Evolutionary conservation across 2,113 vertebrate genomes (phyloP).

Genomic region (Calonectris borealis): DNA sequence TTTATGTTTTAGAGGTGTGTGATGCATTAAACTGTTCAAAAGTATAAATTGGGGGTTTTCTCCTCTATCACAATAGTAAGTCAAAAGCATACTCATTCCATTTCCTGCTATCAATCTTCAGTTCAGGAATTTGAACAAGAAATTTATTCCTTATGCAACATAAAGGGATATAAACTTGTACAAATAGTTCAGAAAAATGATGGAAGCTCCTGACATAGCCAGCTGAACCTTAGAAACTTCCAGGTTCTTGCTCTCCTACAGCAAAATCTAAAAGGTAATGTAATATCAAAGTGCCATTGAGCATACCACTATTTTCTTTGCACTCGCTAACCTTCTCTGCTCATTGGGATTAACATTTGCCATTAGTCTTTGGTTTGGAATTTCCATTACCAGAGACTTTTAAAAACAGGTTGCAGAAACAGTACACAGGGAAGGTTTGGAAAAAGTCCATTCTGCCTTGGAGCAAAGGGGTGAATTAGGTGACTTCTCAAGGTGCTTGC

Average conservation of each 20-base stretch:
- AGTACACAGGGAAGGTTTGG: not conserved
- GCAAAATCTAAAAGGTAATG: not conserved
- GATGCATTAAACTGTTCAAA: not conserved
- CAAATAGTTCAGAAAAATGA: not conserved
- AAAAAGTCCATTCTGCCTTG: not conserved
- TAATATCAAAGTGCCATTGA: not conserved
- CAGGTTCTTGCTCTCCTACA: not conserved
- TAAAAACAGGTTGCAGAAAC: not conserved
- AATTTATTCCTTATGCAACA: not conserved
- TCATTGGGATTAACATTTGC: not conserved
- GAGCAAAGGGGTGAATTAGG: not conserved
- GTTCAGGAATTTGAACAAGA: not conserved
- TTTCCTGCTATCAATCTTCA: not conserved
- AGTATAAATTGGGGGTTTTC: fast-evolving
- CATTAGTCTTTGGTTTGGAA: not conserved
- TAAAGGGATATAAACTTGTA: not conserved
- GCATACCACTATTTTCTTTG: not conserved
- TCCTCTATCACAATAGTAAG: not conserved
- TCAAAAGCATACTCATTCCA: not conserved
- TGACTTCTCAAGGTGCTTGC: not conserved
- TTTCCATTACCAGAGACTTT: not conserved
- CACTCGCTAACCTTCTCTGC: not conserved
- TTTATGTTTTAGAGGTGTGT: not conserved
- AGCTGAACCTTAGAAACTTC: not conserved
- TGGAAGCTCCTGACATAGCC: not conserved